Conservation (phyloP, 2,888 invertebrate species). For the Phaonia tiefii region DNA sequence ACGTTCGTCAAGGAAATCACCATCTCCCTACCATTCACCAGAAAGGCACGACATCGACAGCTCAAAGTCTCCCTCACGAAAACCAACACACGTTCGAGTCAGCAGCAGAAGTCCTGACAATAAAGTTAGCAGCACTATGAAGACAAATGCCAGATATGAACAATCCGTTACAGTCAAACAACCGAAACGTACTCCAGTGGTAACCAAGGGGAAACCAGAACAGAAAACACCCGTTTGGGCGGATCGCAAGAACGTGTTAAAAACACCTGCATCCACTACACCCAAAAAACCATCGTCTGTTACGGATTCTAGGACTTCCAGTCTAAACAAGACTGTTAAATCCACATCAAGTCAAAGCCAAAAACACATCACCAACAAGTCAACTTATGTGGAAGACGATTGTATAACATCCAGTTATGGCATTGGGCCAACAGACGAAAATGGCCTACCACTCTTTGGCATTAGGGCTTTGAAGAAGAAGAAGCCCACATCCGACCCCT, state of each 20-base stretch:
- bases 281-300: conserved; percentile 56
- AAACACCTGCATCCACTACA: conserved; percentile 62
- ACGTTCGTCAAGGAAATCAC: conserved; percentile 16
- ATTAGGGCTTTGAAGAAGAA: conserved; percentile 86
- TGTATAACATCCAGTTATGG: conserved; percentile 91
- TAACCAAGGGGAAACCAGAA: conserved; percentile 56
- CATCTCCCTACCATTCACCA: conserved; percentile 2
- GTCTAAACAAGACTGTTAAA: conserved; percentile 66
- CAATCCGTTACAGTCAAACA: conserved; percentile 48
- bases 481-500: conserved; percentile 79
- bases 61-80: neutral
- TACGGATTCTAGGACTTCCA: conserved; percentile 60
- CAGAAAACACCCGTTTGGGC: conserved; percentile 75
- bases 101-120: conserved; percentile 49
- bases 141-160: conserved; percentile 17
- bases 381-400: conserved; percentile 80
- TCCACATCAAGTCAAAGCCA: conserved; percentile 75
- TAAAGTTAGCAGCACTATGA: conserved; percentile 30
- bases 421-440: conserved; percentile 90
- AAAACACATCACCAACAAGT: conserved; percentile 72
- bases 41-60: conserved; percentile 2
- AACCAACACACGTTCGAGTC: neutral
- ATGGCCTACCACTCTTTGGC: conserved; percentile 90
- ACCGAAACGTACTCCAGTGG: conserved; percentile 65
- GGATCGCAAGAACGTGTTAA: conserved; percentile 75